Conservation (phyloP, 2,113 vertebrate genomes). For the Probosciger aterrimus region DNA sequence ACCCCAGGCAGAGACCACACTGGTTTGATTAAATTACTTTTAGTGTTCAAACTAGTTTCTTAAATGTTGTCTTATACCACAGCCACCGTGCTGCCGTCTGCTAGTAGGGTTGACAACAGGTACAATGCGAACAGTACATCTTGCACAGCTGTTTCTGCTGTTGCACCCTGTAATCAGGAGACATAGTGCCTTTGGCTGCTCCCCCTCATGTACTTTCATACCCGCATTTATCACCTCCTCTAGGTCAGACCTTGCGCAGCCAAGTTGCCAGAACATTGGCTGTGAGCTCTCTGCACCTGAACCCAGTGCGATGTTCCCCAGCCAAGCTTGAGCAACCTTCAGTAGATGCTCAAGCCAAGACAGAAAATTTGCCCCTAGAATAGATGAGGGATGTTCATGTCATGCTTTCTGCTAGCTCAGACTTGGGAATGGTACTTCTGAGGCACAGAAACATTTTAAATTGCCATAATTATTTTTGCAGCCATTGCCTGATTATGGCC, state of each 20-base stretch:
- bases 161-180: not conserved
- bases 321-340: not conserved
- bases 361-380: not conserved
- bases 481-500: not conserved
- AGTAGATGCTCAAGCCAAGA: not conserved
- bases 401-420: not conserved
- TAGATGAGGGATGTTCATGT: not conserved
- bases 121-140: accelerated
- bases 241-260: not conserved
- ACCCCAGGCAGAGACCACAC: not conserved
- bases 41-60: not conserved
- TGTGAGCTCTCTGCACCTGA: not conserved
- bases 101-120: not conserved
- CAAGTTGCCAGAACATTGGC: not conserved
- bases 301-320: not conserved
- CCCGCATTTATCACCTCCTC: not conserved
- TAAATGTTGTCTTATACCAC: not conserved
- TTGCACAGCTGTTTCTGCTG: not conserved
- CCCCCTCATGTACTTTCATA: not conserved
- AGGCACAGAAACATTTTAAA: not conserved
- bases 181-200: accelerated
- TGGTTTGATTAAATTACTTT: not conserved
- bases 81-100: accelerated
- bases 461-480: not conserved
- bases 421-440: not conserved